phyloP scores from a whole-genome alignment of 2,888 invertebrate species.

The Strigamia maritima region DNA sequence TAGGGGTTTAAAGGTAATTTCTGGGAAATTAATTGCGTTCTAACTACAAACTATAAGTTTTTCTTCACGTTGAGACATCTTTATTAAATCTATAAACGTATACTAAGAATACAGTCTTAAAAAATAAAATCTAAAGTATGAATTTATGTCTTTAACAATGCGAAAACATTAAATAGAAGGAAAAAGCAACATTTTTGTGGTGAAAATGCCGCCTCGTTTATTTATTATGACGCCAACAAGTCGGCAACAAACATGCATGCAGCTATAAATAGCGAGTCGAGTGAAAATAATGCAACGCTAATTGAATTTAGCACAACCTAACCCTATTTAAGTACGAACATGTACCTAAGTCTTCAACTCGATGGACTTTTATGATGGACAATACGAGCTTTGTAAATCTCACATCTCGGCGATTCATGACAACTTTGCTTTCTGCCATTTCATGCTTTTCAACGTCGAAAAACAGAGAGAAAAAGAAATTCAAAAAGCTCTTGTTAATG shows the following conservation, averaged over 20 bases:
- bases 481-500: neutral
- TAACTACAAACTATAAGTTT: too few relatives aligned
- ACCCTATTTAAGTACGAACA: neutral
- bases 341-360: neutral
- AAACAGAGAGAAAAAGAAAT: neutral
- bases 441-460: neutral
- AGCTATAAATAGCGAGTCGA: neutral
- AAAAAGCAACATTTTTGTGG: neutral
- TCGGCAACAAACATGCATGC: neutral
- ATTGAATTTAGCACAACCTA: neutral
- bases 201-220: neutral
- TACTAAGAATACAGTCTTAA: too few relatives aligned
- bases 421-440: neutral
- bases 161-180: neutral
- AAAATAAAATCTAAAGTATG: too few relatives aligned
- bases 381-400: conserved; percentile 3
- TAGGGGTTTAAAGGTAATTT: too few relatives aligned
- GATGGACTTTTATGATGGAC: neutral
- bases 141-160: neutral
- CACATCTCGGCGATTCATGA: neutral
- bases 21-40: too few relatives aligned
- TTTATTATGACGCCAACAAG: conserved; percentile 16
- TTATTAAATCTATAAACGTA: too few relatives aligned
- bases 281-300: conserved; percentile 6
- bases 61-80: too few relatives aligned